Conservation (phyloP, 2,797 vertebrate species). For the Enteromius paludinosus region DNA sequence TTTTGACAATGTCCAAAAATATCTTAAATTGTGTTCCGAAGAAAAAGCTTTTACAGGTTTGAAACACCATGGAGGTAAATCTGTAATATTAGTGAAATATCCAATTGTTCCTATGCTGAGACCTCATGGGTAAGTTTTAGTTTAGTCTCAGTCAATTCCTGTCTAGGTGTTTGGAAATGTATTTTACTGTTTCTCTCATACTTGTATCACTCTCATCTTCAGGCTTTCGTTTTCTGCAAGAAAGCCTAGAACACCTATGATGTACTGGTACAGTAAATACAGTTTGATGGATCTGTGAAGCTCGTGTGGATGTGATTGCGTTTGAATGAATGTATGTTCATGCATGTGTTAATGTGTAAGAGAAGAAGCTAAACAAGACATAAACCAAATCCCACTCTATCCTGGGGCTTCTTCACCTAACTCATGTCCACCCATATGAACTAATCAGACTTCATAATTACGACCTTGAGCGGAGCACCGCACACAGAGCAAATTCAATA, state of each 20-base stretch:
- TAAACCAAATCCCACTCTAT: constrained; percentile 29
- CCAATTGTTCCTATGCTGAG: background rate
- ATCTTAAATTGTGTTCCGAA: no score
- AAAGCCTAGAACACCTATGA: background rate
- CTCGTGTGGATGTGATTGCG: background rate
- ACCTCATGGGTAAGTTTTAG: background rate
- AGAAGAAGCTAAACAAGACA: constrained; percentile 24
- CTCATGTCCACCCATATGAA: constrained; percentile 33
- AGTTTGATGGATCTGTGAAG: constrained; percentile 2
- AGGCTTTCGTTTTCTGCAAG: background rate
- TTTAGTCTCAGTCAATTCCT: background rate
- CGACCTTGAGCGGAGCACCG: constrained; percentile 26
- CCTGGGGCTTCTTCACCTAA: constrained; percentile 19
- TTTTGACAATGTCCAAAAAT: no score
- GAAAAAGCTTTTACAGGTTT: no score
- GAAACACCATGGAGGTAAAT: no score
- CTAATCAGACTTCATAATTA: constrained; percentile 51
- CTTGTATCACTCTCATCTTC: background rate
- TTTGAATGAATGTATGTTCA: constrained; percentile 10
- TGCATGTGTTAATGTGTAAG: background rate
- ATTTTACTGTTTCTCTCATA: background rate
- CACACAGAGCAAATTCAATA: constrained; percentile 47
- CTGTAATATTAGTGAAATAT: background rate
- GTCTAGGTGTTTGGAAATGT: background rate
- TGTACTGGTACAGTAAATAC: background rate